Percentiles rank a stretch among this genome's conserved stretches.
Conservation (phyloP, 2,113 vertebrate genomes). For the Oreochromis tanganicae region DNA sequence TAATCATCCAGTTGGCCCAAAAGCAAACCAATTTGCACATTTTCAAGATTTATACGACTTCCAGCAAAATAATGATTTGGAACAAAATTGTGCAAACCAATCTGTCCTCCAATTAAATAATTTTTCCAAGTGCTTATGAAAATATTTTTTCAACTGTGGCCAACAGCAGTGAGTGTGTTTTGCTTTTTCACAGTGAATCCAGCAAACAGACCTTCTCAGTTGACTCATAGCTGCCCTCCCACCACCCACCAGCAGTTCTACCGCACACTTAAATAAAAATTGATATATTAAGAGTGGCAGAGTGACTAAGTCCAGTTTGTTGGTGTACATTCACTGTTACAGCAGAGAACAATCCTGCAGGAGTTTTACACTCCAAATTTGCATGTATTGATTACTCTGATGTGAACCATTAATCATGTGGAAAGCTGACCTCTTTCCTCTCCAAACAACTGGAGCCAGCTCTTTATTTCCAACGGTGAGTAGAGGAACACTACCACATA, state of each 20-base stretch:
- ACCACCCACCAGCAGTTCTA: not conserved
- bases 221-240: not conserved
- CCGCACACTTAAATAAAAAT: constrained; percentile 11
- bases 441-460: constrained; percentile 5
- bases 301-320: not conserved
- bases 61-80: constrained; percentile 45
- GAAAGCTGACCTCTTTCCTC: constrained; percentile 32
- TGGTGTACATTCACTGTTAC: not conserved
- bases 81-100: constrained; percentile 17
- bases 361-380: constrained; percentile 62
- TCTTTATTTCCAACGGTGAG: constrained; percentile 32
- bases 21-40: constrained; percentile 28
- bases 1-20: not conserved
- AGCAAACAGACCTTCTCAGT: not conserved
- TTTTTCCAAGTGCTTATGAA: not conserved
- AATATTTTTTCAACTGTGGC: not conserved
- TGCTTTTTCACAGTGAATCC: not conserved
- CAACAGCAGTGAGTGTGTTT: not conserved
- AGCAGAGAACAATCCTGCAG: constrained; percentile 19
- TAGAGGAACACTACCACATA: not conserved
- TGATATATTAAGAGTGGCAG: constrained; percentile 22
- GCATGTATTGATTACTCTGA: constrained; percentile 64
- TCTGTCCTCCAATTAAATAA: constrained; percentile 11
- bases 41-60: constrained; percentile 31
- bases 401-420: constrained; percentile 57